phyloP scores from a whole-genome alignment of 2,888 invertebrate genomes.

The Piscicola geometra region DNA sequence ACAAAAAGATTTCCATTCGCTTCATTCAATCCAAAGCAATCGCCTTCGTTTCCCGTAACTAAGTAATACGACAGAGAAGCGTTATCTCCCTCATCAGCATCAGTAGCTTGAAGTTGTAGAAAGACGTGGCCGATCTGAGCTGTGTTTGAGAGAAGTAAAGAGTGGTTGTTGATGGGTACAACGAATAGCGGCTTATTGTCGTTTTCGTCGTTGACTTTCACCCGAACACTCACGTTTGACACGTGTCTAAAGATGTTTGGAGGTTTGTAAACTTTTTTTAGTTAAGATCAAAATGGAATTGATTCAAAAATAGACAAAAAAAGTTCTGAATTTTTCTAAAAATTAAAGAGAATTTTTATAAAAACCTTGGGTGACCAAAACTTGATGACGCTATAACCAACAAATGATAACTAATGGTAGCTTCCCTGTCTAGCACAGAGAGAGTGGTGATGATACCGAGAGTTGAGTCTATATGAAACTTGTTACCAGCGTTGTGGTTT shows the following conservation, averaged over 20 bases:
- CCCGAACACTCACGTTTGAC: slow-evolving; percentile 20
- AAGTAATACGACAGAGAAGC: slow-evolving; percentile 26
- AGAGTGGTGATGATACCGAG: slow-evolving; percentile 23
- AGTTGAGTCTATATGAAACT: slow-evolving; percentile 18
- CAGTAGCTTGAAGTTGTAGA: slow-evolving; percentile 26
- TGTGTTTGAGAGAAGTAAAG: slow-evolving; percentile 25
- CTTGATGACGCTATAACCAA: slow-evolving; percentile 8
- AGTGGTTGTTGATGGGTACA: slow-evolving; percentile 27
- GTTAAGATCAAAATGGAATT: no score
- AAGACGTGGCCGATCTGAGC: slow-evolving; percentile 24
- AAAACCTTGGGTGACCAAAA: neutral
- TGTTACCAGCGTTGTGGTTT: slow-evolving; percentile 9
- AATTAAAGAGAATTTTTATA: neutral
- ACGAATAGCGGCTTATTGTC: slow-evolving; percentile 34
- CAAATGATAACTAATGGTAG: neutral
- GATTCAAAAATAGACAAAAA: no score
- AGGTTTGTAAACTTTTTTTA: no score
- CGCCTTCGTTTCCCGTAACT: slow-evolving; percentile 23
- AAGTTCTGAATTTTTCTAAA: neutral
- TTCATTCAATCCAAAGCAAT: slow-evolving; percentile 25
- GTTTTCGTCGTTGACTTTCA: slow-evolving; percentile 35
- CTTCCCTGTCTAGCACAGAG: slow-evolving; percentile 26
- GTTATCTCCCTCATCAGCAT: slow-evolving; percentile 24
- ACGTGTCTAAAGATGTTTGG: no score
- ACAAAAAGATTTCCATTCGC: slow-evolving; percentile 29